Conservation (phyloP, 2,797 vertebrate species). For the Melanotaenia maccullochi region DNA sequence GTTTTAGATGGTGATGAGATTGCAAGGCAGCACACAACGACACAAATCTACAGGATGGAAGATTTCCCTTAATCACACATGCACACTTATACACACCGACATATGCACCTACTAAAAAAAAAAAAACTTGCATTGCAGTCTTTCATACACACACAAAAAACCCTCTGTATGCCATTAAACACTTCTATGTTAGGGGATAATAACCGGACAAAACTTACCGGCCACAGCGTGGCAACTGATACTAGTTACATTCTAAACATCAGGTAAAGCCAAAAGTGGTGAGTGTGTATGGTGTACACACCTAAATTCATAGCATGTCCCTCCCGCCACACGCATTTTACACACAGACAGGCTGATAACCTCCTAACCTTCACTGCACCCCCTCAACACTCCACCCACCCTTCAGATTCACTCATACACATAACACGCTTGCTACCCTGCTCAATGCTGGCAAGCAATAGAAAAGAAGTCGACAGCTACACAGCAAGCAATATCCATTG, state of each 20-base stretch:
- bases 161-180: slow-evolving; percentile 30
- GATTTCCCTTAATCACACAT: slow-evolving; percentile 15
- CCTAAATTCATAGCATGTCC: slow-evolving; percentile 65
- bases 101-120: slow-evolving; percentile 9
- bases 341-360: slow-evolving; percentile 63
- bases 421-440: slow-evolving; percentile 63
- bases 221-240: slow-evolving; percentile 60
- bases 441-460: slow-evolving; percentile 71
- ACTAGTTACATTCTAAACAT: slow-evolving; percentile 42
- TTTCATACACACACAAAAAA: slow-evolving; percentile 21
- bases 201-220: slow-evolving; percentile 48
- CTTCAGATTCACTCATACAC: slow-evolving; percentile 37
- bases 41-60: slow-evolving; percentile 62
- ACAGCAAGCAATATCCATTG: slow-evolving; percentile 84
- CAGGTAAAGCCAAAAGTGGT: slow-evolving; percentile 33
- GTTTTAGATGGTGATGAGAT: slow-evolving; percentile 87
- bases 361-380: slow-evolving; percentile 45
- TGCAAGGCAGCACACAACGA: slow-evolving; percentile 65
- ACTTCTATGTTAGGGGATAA: slow-evolving; percentile 38
- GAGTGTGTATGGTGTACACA: slow-evolving; percentile 20
- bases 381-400: not conserved
- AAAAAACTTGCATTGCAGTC: slow-evolving; percentile 9
- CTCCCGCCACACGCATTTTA: slow-evolving; percentile 59
- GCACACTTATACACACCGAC: slow-evolving; percentile 19
- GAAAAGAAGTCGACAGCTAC: slow-evolving; percentile 85